A percentile compares a stretch with the other conserved stretches of the same genome.
Conservation (phyloP, 2,797 vertebrate genomes). For the Anguilla megastoma region DNA sequence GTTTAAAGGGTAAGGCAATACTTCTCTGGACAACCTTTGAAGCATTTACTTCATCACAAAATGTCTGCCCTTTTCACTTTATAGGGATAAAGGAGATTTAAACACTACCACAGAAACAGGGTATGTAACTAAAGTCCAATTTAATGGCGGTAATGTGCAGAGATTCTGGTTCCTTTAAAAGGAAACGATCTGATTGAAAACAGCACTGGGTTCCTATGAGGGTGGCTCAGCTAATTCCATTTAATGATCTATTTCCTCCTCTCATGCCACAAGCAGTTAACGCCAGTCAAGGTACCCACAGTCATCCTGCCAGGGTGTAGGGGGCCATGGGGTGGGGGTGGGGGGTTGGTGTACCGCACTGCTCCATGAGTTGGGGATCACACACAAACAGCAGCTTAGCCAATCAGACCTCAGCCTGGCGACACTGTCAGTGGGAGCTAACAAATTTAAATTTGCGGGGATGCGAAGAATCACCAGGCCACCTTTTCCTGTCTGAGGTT, state of each 20-base stretch:
- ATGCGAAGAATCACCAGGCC: constrained; percentile 17
- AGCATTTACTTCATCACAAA: constrained; percentile 72
- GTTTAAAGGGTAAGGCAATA: constrained; percentile 71
- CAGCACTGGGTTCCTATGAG: constrained; percentile 76
- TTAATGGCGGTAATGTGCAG: constrained; percentile 54
- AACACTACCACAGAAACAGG: constrained; percentile 14
- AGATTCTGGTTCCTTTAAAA: constrained; percentile 60
- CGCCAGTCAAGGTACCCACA: constrained; percentile 78
- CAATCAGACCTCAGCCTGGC: constrained; percentile 34
- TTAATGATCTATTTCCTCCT: constrained; percentile 83
- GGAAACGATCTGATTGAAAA: constrained; percentile 80
- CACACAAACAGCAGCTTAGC: constrained; percentile 41
- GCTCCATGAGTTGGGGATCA: neutral
- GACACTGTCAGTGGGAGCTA: constrained; percentile 35
- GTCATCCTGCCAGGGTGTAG: constrained; percentile 53
- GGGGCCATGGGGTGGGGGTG: constrained; percentile 49
- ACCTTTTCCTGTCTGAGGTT: constrained; percentile 37
- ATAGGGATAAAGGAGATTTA: constrained; percentile 33
- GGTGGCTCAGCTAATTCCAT: constrained; percentile 73
- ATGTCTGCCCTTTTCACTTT: constrained; percentile 68
- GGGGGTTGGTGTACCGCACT: neutral
- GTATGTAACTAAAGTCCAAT: constrained; percentile 41
- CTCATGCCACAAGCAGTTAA: constrained; percentile 80
- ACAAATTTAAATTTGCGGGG: constrained; percentile 32
- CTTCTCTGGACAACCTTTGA: constrained; percentile 67